Percentiles rank a stretch among this genome's conserved stretches.
Evolutionary conservation across 2,888 invertebrate species (phyloP).

Genomic region (Lypha dubia): DNA sequence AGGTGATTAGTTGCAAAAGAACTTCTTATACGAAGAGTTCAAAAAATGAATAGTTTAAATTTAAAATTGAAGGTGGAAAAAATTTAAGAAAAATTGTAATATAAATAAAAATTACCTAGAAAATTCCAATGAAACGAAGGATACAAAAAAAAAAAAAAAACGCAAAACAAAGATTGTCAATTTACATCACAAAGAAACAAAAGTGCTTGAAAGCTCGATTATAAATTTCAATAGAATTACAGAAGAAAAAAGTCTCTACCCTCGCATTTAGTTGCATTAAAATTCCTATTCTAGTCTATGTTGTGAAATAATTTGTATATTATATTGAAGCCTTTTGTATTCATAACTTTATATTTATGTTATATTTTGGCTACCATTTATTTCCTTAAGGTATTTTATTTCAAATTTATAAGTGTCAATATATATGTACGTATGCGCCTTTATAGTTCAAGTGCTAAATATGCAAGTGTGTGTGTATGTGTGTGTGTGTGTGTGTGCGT

Average conservation of each 20-base stretch:
- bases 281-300: background rate
- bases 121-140: no score
- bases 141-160: no score
- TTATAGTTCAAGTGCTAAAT: background rate
- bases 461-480: background rate
- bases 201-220: no score
- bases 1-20: background rate
- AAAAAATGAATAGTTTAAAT: no score
- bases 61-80: no score
- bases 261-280: background rate
- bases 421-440: slow-evolving; percentile 28
- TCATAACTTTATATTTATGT: slow-evolving; percentile 14
- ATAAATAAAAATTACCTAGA: no score
- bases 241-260: background rate
- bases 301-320: background rate
- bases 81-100: no score
- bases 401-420: slow-evolving; percentile 48
- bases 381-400: slow-evolving; percentile 53
- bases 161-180: no score
- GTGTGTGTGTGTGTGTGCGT: background rate
- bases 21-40: background rate
- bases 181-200: no score
- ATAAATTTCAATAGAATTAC: no score
- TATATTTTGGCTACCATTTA: slow-evolving; percentile 34
- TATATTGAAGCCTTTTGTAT: background rate